Evolutionary conservation across 1,140 invertebrate genomes (phyloP).

Genomic region (Aethina tumida): DNA sequence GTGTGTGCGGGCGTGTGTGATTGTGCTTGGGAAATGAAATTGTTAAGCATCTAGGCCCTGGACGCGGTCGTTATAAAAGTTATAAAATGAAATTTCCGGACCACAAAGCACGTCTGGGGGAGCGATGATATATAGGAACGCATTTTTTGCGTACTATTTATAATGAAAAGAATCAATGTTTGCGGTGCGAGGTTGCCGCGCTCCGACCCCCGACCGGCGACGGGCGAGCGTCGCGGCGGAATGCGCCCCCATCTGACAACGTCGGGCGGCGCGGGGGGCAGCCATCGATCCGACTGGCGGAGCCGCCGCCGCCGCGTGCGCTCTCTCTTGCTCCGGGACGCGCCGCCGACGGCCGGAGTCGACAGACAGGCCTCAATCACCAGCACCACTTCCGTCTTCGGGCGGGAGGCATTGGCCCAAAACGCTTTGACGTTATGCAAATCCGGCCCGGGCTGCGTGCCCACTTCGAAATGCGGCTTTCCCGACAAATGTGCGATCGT

Average conservation of each 20-base stretch:
- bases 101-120: constrained; percentile 33
- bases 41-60: constrained; percentile 21
- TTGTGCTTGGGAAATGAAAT: constrained; percentile 26
- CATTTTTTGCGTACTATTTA: constrained; percentile 36
- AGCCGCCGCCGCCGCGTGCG: too few relatives aligned
- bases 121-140: constrained; percentile 35
- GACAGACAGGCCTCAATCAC: too few relatives aligned
- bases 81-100: constrained; percentile 37
- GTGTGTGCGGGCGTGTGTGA: constrained; percentile 13
- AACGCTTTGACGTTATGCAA: too few relatives aligned
- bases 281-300: constrained; percentile 19
- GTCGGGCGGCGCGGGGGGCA: constrained; percentile 9
- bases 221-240: constrained; percentile 15
- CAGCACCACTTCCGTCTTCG: too few relatives aligned
- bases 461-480: too few relatives aligned
- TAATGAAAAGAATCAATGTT: constrained; percentile 36
- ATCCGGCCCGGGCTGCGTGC: too few relatives aligned
- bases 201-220: neutral
- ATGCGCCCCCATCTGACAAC: constrained; percentile 17
- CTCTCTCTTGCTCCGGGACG: too few relatives aligned
- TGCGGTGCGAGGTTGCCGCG: constrained; percentile 27
- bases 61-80: constrained; percentile 32
- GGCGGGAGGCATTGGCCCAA: too few relatives aligned
- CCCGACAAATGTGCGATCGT: too few relatives aligned
- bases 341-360: too few relatives aligned